Evolutionary conservation across 2,797 vertebrate genomes (phyloP).

Genomic region (Lateolabrax maculatus): DNA sequence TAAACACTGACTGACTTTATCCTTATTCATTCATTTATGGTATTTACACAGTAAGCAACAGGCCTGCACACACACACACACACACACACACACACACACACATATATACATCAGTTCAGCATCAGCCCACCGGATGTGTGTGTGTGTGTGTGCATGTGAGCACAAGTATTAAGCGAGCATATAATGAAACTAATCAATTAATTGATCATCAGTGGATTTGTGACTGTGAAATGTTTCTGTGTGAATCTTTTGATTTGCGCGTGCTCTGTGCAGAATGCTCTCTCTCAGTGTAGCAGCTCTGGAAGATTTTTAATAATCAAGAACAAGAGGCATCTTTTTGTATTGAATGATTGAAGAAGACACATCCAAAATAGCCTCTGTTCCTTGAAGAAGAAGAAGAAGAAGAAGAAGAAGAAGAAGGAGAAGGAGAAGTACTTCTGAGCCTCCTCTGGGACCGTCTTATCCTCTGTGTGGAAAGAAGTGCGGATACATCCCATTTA

Average conservation of each 20-base stretch:
- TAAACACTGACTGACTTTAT: conserved; percentile 34
- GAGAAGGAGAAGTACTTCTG: too few species aligned
- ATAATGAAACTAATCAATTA: not conserved
- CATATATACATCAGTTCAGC: not conserved
- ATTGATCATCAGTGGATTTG: not conserved
- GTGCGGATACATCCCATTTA: not conserved
- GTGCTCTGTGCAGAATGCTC: not conserved
- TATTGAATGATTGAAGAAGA: not conserved
- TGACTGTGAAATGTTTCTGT: not conserved
- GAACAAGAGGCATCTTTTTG: not conserved
- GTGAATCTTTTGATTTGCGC: not conserved
- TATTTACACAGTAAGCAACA: conserved; percentile 24
- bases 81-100: conserved; percentile 1
- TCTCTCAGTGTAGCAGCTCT: not conserved
- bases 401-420: too few species aligned
- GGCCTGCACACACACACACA: not conserved
- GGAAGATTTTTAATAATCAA: not conserved
- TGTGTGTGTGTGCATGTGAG: conserved; percentile 45
- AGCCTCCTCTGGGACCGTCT: not conserved
- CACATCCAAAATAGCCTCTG: not conserved
- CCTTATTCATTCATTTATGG: conserved; percentile 10
- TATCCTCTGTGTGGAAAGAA: not conserved
- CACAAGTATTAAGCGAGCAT: not conserved
- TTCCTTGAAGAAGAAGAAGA: too few species aligned
- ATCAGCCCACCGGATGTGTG: conserved; percentile 57